Evolutionary conservation across 2,113 vertebrate genomes (phyloP).

Genomic region (Myiopsitta monachus): DNA sequence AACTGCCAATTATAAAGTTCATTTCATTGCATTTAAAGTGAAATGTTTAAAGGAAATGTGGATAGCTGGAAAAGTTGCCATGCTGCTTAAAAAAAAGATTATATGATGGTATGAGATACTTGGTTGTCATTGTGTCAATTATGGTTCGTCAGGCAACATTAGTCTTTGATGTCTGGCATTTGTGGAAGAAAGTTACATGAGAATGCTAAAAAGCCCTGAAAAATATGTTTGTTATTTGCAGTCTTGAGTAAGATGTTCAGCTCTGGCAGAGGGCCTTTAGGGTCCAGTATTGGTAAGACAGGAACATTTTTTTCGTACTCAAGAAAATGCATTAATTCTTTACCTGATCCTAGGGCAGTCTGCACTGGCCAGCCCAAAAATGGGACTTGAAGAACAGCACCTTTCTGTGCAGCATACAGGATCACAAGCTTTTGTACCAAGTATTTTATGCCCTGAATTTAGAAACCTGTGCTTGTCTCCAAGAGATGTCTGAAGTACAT

Average conservation of each 20-base stretch:
- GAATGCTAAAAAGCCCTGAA: not conserved
- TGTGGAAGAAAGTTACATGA: not conserved
- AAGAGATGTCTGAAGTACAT: not conserved
- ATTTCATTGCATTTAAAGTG: constrained; percentile 16
- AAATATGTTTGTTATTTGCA: not conserved
- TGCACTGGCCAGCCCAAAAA: not conserved
- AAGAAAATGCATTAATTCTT: not conserved
- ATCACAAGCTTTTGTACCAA: not conserved
- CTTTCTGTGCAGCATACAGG: not conserved
- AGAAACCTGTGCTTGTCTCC: not conserved
- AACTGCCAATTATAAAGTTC: constrained; percentile 27
- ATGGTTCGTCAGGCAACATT: constrained; percentile 11
- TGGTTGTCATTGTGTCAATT: constrained; percentile 40
- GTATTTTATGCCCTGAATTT: not conserved
- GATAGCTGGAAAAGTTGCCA: constrained; percentile 25
- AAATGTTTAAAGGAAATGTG: constrained; percentile 12
- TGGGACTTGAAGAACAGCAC: not conserved
- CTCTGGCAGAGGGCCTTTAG: not conserved
- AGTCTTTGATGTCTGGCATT: constrained; percentile 17
- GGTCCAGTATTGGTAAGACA: not conserved
- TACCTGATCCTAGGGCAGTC: not conserved
- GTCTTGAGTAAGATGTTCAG: not conserved
- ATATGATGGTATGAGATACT: not conserved
- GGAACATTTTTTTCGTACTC: not conserved
- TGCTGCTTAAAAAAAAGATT: not conserved